These are phyloP conservation scores for Halcyon chelicuti DNA, from an alignment of 2,797 vertebrate genomes.

Conservation along the genomic window DNA sequence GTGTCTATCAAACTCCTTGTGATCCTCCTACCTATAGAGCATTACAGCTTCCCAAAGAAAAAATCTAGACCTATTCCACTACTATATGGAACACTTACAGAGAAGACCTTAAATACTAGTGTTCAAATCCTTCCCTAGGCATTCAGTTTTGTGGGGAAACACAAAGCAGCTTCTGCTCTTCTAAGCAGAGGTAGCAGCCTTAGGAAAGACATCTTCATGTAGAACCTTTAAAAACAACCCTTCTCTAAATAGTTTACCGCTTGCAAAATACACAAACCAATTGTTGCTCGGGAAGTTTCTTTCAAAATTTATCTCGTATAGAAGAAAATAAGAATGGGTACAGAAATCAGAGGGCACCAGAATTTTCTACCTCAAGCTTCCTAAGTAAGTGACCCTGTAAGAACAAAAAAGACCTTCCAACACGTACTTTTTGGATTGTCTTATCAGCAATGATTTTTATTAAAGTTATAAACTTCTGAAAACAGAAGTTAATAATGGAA, in stretches of 20 bases:
- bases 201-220: background rate
- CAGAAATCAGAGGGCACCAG: background rate
- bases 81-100: accelerated
- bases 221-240: background rate
- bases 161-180: background rate
- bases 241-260: background rate
- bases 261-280: background rate
- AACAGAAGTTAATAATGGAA: slow-evolving; percentile 36
- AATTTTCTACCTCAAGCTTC: background rate
- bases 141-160: background rate
- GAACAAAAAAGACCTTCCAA: slow-evolving; percentile 1
- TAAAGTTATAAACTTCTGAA: slow-evolving; percentile 19
- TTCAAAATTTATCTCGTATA: accelerated
- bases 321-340: background rate
- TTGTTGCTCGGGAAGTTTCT: background rate
- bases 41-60: background rate
- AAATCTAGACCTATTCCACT: background rate
- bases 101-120: accelerated
- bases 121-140: background rate
- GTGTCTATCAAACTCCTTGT: background rate
- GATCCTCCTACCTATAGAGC: background rate
- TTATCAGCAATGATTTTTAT: background rate
- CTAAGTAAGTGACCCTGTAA: background rate
- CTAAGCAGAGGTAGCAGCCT: background rate
- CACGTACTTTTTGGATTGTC: background rate